A percentile compares a stretch with the other conserved stretches of the same genome.
Evolutionary conservation across 30 jellyfish, hydroid and myxozoan genomes (phyloP).

Genomic region (Hydractinia symbiolongicarpus): DNA sequence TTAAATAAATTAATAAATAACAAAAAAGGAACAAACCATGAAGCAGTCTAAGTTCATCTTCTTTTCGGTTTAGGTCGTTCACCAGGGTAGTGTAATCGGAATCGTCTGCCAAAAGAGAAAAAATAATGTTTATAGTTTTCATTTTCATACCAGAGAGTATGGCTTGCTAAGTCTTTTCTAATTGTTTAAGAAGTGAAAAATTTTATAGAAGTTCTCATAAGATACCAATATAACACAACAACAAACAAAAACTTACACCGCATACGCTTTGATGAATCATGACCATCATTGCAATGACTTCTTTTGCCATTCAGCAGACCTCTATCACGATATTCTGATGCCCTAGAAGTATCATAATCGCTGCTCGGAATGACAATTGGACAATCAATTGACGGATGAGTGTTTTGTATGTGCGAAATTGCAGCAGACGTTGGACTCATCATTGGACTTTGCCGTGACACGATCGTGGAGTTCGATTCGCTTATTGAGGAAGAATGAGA

Average conservation of each 20-base stretch:
- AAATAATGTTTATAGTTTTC: background rate
- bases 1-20: background rate
- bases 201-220: too few species aligned
- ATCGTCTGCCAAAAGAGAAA: constrained; percentile 44
- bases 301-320: constrained; percentile 19
- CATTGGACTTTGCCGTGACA: background rate
- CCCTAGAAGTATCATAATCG: constrained; percentile 80
- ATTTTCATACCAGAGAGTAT: background rate
- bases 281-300: background rate
- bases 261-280: background rate
- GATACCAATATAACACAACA: background rate
- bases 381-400: constrained; percentile 92
- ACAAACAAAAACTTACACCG: constrained; percentile 11
- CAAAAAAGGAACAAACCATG: constrained; percentile 51
- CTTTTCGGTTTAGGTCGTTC: constrained; percentile 78
- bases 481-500: background rate
- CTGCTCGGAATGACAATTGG: constrained; percentile 97
- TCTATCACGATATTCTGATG: constrained; percentile 29
- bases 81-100: constrained; percentile 45
- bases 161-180: too few species aligned
- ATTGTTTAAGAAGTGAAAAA: too few species aligned
- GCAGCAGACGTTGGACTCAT: constrained; percentile 60
- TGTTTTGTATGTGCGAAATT: constrained; percentile 59
- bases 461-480: background rate
- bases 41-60: constrained; percentile 63